These are phyloP conservation scores for Xestia xanthographa DNA, from an alignment of 2,888 invertebrate species.

Conservation along the genomic window DNA sequence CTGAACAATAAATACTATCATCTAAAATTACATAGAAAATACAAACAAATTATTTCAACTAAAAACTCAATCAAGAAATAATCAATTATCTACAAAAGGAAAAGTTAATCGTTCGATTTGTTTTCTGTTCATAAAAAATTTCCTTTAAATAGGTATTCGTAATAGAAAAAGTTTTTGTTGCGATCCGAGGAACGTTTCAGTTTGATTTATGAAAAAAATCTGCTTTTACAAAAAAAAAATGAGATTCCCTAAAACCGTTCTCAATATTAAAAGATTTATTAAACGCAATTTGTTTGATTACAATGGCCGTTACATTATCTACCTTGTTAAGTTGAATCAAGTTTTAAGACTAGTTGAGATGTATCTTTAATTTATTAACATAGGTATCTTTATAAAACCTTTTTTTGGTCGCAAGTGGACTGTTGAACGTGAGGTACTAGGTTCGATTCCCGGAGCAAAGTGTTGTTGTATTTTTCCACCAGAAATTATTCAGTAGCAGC, in stretches of 20 bases:
- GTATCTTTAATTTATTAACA: too few species aligned
- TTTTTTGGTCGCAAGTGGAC: too few species aligned
- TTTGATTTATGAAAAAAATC: conserved; percentile 72
- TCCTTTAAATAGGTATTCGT: conserved; percentile 56
- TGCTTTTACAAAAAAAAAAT: conserved; percentile 60
- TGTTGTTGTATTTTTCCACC: too few species aligned
- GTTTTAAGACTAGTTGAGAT: background rate
- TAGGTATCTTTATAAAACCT: background rate
- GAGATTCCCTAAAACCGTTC: conserved; percentile 58
- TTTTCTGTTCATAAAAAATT: conserved; percentile 37
- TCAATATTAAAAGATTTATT: conserved; percentile 67
- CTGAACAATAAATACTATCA: background rate
- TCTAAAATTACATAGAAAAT: background rate
- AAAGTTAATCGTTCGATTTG: conserved; percentile 44
- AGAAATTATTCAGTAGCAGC: background rate
- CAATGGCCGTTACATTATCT: conserved; percentile 21
- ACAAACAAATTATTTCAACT: background rate
- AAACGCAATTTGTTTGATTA: conserved; percentile 53
- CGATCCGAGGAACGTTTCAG: conserved; percentile 39
- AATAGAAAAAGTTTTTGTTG: conserved; percentile 71
- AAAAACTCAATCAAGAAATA: conserved; percentile 9
- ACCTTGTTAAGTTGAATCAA: conserved; percentile 14
- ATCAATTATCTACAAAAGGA: conserved; percentile 18
- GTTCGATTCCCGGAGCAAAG: background rate
- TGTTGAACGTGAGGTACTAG: background rate